Conservation (phyloP, 1,140 invertebrate species). For the Zophobas morio region DNA sequence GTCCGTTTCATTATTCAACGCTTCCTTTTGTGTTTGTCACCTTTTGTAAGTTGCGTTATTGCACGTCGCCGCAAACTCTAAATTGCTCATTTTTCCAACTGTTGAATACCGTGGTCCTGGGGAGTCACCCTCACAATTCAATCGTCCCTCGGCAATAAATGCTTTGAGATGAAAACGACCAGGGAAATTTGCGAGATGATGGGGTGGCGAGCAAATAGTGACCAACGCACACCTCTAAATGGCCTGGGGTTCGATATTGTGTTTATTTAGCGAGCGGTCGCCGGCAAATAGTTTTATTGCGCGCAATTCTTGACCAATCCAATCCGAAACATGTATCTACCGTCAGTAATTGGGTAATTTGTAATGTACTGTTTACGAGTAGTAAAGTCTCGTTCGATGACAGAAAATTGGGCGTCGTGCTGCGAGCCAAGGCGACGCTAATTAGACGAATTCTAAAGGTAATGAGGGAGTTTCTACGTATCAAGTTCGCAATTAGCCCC, state of each 20-base stretch:
- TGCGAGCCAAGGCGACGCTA: constrained; percentile 12
- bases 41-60: too few species aligned
- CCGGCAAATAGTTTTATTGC: background rate
- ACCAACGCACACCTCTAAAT: too few species aligned
- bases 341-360: constrained; percentile 46
- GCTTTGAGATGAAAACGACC: background rate
- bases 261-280: too few species aligned
- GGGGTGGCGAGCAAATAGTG: too few species aligned
- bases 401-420: constrained; percentile 20
- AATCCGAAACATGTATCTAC: constrained; percentile 35
- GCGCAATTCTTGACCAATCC: constrained; percentile 45
- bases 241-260: too few species aligned
- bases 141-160: background rate
- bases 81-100: too few species aligned
- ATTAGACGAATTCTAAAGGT: constrained; percentile 21
- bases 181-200: background rate
- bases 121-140: constrained; percentile 11
- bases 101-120: too few species aligned
- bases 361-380: constrained; percentile 36
- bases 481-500: constrained; percentile 22
- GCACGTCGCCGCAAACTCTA: too few species aligned
- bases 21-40: too few species aligned
- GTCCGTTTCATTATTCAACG: too few species aligned
- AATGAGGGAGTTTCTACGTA: constrained; percentile 40
- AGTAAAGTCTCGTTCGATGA: constrained; percentile 33